These are phyloP conservation scores for Anadara kagoshimensis DNA, from an alignment of 1,140 invertebrate species.

Conservation along the genomic window DNA sequence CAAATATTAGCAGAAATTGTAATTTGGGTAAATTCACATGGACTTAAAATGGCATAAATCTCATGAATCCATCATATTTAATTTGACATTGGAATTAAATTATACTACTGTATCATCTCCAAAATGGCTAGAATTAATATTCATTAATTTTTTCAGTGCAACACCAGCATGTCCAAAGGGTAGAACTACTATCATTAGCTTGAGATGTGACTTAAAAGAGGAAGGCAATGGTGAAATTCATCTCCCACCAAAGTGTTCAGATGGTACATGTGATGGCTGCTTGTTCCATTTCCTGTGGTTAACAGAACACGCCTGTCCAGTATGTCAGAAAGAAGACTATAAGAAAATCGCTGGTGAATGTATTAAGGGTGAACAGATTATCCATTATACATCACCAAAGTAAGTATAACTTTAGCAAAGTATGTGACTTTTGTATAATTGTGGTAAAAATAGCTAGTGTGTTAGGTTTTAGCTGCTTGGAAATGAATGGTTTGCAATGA, in stretches of 20 bases:
- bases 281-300: conserved; percentile 79
- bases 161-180: conserved; percentile 77
- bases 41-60: no score
- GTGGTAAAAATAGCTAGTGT: no score
- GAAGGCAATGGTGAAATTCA: conserved; percentile 70
- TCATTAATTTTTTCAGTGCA: conserved; percentile 66
- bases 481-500: not conserved
- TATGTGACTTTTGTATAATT: no score
- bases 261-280: conserved; percentile 81
- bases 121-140: no score
- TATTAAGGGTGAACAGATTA: conserved; percentile 74
- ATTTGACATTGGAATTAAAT: no score
- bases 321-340: conserved; percentile 74
- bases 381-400: conserved; percentile 77
- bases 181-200: conserved; percentile 76
- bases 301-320: conserved; percentile 76
- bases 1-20: no score
- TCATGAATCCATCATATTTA: no score
- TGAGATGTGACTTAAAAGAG: conserved; percentile 69
- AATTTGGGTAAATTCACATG: no score
- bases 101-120: no score
- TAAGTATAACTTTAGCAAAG: conserved; percentile 56
- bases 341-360: conserved; percentile 78
- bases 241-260: conserved; percentile 77
- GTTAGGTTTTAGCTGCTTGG: no score